Conservation (phyloP, 1,140 invertebrate genomes). For the Acromyrmex charruanus region DNA sequence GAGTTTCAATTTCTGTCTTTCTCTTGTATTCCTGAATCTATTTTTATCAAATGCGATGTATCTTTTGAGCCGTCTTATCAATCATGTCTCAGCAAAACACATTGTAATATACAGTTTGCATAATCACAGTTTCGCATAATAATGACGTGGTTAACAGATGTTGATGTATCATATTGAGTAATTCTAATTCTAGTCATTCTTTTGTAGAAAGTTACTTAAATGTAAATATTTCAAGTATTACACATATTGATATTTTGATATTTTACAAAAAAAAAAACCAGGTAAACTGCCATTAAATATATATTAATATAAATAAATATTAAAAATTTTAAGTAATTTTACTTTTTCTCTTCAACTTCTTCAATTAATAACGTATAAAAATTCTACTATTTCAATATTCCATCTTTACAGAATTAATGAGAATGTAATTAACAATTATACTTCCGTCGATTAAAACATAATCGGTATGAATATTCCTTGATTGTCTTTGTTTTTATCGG, state of each 20-base stretch:
- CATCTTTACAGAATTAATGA: neutral
- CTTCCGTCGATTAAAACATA: neutral
- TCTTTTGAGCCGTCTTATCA: neutral
- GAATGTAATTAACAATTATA: neutral
- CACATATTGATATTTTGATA: neutral
- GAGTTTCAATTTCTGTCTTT: neutral
- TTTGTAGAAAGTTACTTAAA: neutral
- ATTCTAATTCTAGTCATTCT: neutral
- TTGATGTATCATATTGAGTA: neutral
- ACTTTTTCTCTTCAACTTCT: neutral
- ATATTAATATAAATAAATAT: too few relatives aligned
- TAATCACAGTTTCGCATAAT: constrained; percentile 1
- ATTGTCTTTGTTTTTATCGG: constrained; percentile 25
- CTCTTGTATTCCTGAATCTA: neutral
- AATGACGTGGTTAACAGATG: neutral
- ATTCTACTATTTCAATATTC: neutral
- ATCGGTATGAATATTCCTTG: constrained; percentile 28
- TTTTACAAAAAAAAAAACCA: neutral
- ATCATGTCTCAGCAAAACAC: neutral
- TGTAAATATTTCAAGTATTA: neutral
- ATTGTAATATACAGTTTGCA: neutral
- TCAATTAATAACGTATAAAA: neutral
- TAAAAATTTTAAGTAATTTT: neutral
- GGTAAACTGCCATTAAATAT: neutral
- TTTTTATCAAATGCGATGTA: constrained; percentile 13